A percentile compares a stretch with the other conserved stretches of the same genome.
These are phyloP conservation scores for Mustelus asterias DNA, from an alignment of 2,113 vertebrate species.

Conservation along the genomic window DNA sequence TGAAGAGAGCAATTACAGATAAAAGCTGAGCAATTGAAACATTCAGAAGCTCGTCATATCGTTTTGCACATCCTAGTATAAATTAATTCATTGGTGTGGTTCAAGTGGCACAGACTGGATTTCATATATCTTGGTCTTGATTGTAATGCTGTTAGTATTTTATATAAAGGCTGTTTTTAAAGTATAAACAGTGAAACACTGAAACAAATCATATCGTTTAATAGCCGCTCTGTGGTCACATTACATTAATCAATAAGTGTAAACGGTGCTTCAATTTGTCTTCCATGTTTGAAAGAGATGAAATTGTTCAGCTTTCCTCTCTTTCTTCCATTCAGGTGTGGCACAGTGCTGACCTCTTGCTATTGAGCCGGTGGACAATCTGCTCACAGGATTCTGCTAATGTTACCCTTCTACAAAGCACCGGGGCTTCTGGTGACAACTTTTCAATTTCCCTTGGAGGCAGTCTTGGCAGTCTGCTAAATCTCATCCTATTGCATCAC, in stretches of 20 bases:
- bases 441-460: not conserved
- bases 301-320: not conserved
- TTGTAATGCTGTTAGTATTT: conserved; percentile 1
- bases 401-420: not conserved
- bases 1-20: conserved; percentile 25
- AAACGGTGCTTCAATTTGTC: not conserved
- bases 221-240: not conserved
- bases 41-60: not conserved
- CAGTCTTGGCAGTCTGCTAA: not conserved
- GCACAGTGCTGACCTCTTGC: not conserved
- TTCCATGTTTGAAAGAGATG: not conserved
- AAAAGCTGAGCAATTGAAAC: conserved; percentile 13
- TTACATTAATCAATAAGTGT: not conserved
- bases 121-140: not conserved
- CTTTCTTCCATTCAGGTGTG: not conserved
- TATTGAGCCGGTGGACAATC: not conserved
- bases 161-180: not conserved
- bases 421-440: not conserved
- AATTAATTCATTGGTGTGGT: not conserved
- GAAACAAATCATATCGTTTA: not conserved
- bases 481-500: not conserved
- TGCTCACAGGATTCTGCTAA: not conserved
- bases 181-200: not conserved
- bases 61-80: not conserved
- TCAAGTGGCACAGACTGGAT: not conserved